Conservation (phyloP, 2,888 invertebrate species). For the Tiliacea aurago region DNA sequence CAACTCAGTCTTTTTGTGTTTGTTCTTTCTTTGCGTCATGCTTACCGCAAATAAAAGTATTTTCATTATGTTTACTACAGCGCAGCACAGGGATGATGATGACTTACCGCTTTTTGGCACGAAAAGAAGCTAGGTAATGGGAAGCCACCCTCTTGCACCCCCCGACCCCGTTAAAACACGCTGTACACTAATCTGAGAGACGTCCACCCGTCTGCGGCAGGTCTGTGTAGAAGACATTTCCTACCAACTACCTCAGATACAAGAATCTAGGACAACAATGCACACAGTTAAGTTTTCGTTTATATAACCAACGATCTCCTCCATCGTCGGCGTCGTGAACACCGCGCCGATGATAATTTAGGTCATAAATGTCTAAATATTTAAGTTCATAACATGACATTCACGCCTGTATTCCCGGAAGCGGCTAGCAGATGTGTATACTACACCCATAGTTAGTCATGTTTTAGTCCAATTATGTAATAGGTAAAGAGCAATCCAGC, state of each 20-base stretch:
- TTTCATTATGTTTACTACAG: no score
- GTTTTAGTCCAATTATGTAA: not conserved
- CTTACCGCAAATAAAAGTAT: not conserved
- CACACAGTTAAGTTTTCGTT: not conserved
- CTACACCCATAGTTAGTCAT: not conserved
- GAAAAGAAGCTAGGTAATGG: not conserved
- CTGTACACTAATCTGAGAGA: not conserved
- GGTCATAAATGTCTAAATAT: not conserved
- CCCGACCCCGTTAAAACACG: not conserved
- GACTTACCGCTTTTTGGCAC: not conserved
- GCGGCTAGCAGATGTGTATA: not conserved
- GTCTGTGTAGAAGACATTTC: not conserved
- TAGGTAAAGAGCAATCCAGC: not conserved
- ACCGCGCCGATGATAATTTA: slow-evolving; percentile 27
- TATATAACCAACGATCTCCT: not conserved
- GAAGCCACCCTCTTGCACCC: not conserved
- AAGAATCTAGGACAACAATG: slow-evolving; percentile 27
- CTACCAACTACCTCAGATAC: not conserved
- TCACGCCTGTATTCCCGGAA: not conserved
- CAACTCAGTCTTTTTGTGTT: no score
- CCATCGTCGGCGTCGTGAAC: not conserved
- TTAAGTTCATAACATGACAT: not conserved
- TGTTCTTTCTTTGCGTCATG: no score
- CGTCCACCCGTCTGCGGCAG: not conserved
- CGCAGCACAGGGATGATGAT: not conserved